Base-by-base conservation (phyloP, 2,888 invertebrate species). In the Tholera decimalis region DNA sequence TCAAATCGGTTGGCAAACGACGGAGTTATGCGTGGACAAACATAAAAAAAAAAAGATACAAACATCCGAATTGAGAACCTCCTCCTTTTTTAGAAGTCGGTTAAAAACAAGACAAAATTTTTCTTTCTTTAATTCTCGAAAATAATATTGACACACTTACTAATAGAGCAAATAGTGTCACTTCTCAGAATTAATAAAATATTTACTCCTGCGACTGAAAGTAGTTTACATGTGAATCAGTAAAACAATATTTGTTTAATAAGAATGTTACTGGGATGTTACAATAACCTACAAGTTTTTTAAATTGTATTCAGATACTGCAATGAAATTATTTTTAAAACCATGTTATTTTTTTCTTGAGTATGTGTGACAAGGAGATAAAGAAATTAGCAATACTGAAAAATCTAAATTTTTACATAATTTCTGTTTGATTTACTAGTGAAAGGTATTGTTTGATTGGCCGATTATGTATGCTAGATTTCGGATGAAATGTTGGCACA, bases 191-290 rank as follows among this genome's bases (percentile, higher is more conserved):
- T 33, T 13, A n/a, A 39, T n/a, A 24, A n/a, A n/a, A 24, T 3
- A 30, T 65, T 30, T 20, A 41, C 4, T 30, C 59, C n/a, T 24
- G 37, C 8, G 13, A 22, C 35, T 30, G 24, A 30, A 56, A 56
- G 22, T 28, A 24, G 18, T 37, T 20, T 18, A 15, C 8, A n/a
- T 24, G 1, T 35, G 7, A 33, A 26, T 20, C 46, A 47, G 18
- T 9, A 47, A 69, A 46, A 39, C 1, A 39, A n/a, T 18, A 24
- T 43, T 70, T 47, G 33, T 47, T 57, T 22, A 47, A 33, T 2
- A 41, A 26, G 7, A 26, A 22, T 20, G 30, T 30, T 26, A 39
- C 1, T 54, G 30, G 35, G 22, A 22, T 7, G 20, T 28, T n/a
- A 43, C 35, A 44, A 20, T 37, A n/a, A 35, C 28, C 8, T 18